A percentile compares a stretch with the other conserved stretches of the same genome.
phyloP scores from a whole-genome alignment of 2,797 vertebrate species.

The Heteromormyrus szaboi region DNA sequence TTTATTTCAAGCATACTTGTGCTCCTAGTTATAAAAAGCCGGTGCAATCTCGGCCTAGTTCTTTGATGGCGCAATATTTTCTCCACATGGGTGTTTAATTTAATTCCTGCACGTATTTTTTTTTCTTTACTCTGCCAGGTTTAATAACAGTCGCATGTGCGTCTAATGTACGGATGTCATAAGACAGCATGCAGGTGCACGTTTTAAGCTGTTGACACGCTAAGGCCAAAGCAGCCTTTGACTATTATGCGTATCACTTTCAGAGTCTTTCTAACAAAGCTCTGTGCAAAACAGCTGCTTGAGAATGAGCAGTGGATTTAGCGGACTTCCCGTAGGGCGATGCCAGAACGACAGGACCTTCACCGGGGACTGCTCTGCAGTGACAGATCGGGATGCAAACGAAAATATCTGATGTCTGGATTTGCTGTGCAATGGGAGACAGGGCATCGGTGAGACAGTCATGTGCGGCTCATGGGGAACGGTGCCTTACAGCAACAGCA shows the following conservation, averaged over 20 bases:
- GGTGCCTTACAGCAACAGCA: neutral
- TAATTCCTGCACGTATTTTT: neutral
- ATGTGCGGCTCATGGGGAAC: neutral
- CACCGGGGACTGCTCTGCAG: neutral
- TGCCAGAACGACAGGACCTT: neutral
- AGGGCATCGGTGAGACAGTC: neutral
- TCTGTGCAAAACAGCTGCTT: neutral
- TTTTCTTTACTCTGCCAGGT: neutral
- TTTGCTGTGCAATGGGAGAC: neutral
- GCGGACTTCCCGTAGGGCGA: neutral
- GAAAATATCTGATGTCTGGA: neutral
- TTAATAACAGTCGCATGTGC: neutral
- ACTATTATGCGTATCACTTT: neutral
- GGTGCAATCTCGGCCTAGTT: neutral
- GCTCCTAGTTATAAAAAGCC: neutral
- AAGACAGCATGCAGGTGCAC: neutral
- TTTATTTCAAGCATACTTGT: neutral
- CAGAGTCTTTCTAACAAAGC: neutral
- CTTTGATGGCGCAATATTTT: neutral
- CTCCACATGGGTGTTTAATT: neutral
- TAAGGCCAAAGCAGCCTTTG: neutral
- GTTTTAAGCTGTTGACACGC: neutral
- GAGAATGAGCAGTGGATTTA: neutral
- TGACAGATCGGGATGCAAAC: neutral
- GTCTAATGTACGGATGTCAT: neutral